phyloP scores from a whole-genome alignment of 2,888 invertebrate species.

The Eupithecia abbreviata region DNA sequence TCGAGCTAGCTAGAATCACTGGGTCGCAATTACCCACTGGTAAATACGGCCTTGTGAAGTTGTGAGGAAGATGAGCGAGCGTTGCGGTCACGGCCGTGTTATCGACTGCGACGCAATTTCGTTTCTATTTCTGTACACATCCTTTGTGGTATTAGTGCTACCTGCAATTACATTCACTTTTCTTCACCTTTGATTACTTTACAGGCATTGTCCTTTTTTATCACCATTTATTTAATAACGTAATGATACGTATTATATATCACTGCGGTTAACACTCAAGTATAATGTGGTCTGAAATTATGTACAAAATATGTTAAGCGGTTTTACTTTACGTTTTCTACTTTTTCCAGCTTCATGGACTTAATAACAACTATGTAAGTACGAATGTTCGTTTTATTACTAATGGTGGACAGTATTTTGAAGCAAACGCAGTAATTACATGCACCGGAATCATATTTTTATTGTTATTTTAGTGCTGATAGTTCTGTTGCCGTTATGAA shows the following conservation, averaged over 20 bases:
- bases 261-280: constrained; percentile 38
- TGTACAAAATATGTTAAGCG: constrained; percentile 17
- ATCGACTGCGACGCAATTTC: constrained; percentile 71
- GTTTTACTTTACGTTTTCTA: constrained; percentile 16
- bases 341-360: constrained; percentile 5
- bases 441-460: constrained; percentile 12
- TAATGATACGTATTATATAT: constrained; percentile 59
- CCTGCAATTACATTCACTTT: constrained; percentile 67
- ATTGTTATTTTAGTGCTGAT: constrained; percentile 1
- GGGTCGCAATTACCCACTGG: constrained; percentile 36
- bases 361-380: not conserved
- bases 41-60: constrained; percentile 46
- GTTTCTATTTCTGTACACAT: constrained; percentile 70
- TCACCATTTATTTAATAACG: constrained; percentile 58
- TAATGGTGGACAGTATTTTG: not conserved
- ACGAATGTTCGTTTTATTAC: not conserved
- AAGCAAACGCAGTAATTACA: constrained; percentile 42
- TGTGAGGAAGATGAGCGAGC: constrained; percentile 47
- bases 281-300: constrained; percentile 28
- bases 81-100: constrained; percentile 64
- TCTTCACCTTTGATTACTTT: constrained; percentile 62
- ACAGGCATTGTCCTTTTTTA: constrained; percentile 52
- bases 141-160: constrained; percentile 65
- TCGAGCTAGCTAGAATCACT: constrained; percentile 31
- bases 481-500: constrained; percentile 4